A percentile compares a stretch with the other conserved stretches of the same genome.
Conservation (phyloP, 1,140 invertebrate species). For the Drosophila murphyi region DNA sequence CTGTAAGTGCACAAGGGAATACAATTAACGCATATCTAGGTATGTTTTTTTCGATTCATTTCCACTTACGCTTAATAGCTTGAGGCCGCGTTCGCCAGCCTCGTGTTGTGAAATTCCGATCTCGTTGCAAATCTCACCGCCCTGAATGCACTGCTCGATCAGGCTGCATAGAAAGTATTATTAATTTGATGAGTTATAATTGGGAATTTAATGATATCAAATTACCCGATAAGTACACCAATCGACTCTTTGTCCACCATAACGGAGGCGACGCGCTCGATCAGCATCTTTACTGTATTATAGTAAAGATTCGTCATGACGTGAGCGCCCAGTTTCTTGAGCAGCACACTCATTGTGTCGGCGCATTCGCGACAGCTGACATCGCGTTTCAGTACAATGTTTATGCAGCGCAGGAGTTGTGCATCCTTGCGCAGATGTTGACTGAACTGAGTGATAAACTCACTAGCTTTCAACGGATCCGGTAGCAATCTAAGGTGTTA, state of each 20-base stretch:
- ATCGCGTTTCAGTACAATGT: constrained; percentile 93
- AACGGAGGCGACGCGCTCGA: constrained; percentile 97
- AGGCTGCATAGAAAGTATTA: constrained; percentile 46
- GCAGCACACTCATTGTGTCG: constrained; percentile 90
- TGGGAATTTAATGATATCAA: background rate
- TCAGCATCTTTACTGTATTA: constrained; percentile 96
- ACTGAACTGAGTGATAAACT: constrained; percentile 96
- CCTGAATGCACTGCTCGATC: constrained; percentile 81
- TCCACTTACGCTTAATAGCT: constrained; percentile 89
- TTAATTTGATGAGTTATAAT: background rate
- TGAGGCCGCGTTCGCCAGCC: constrained; percentile 92
- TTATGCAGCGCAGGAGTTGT: constrained; percentile 92
- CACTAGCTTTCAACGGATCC: constrained; percentile 95
- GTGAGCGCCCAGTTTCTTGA: constrained; percentile 96
- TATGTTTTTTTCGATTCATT: background rate
- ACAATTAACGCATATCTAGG: background rate
- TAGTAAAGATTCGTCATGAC: constrained; percentile 98
- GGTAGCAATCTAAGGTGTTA: constrained; percentile 87
- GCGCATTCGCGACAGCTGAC: constrained; percentile 96
- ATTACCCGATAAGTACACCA: constrained; percentile 89
- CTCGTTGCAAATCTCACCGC: constrained; percentile 86
- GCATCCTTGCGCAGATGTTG: constrained; percentile 91
- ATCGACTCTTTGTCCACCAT: constrained; percentile 96
- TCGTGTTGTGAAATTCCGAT: constrained; percentile 91
- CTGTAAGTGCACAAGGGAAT: constrained; percentile 27